Evolutionary conservation across 2,113 vertebrate genomes (phyloP), one percentile per base, ranked within the genome.

Genomic region (Eulemur rufifrons): DNA sequence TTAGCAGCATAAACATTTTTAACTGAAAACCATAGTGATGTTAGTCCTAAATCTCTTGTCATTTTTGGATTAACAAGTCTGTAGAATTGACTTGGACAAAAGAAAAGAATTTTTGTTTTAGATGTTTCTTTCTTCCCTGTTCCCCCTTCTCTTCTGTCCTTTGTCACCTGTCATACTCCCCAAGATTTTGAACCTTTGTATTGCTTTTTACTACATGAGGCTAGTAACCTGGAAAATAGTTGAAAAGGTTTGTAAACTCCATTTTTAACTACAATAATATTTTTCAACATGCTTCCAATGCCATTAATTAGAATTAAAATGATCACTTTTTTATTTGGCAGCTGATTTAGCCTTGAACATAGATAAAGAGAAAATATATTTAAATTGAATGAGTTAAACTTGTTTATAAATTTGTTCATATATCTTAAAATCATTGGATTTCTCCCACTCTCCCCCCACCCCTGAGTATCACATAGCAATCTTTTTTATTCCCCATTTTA

Each of bases 401-500:
- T 73, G 0, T 88, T 77, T 82, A 52, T 56, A 69, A 68, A 80
- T 94, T 50, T 90, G 52, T 21, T 54, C 9, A 42, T 83, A 11
- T 88, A 25, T 45, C 54, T 56, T 89, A 56, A 17, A 80, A 39
- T 92, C 63, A 63, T 1, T 34, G 5, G 88, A 32, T 68, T 61
- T 27, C n/a, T 68, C 47, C 20, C 3, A 9, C 17, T 54, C 17
- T 54, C 14, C 47, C 37, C 20, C n/a, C 20, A 47, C 10, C 32
- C 11, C 23, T 17, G 2, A 52, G 27, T 76, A 71, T 91, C 32
- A 47, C 1, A 83, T 56, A 34, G 50, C 7, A 76, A 6, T 95
- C 27, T 92, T 52, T 45, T 66, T 88, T 42, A 77, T 85, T 92
- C 83, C 56, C 32, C 32, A 82, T 95, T 91, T 95, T 86, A 93